phyloP scores from a whole-genome alignment of 2,888 invertebrate genomes.

The Sepiola atlantica region DNA sequence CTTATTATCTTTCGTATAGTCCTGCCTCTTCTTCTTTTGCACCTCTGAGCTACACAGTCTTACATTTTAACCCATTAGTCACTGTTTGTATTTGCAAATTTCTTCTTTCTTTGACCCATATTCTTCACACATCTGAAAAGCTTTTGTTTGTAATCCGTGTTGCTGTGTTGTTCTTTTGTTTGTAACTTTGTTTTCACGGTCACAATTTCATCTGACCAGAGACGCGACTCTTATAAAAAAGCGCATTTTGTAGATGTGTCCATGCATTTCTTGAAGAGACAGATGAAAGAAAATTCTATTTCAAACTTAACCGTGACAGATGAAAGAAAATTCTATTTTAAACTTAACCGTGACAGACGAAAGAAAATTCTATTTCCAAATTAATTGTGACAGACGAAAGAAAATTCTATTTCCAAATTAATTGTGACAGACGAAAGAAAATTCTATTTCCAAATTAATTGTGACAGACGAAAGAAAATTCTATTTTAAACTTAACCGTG shows the following conservation, averaged over 20 bases:
- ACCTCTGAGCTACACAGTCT: too few relatives aligned
- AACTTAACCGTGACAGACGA: background rate
- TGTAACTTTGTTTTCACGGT: background rate
- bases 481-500: too few relatives aligned
- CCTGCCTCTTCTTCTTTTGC: too few relatives aligned
- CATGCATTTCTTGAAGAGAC: too few relatives aligned
- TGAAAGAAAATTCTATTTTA: background rate
- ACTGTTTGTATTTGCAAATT: background rate
- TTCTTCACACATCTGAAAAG: background rate
- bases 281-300: too few relatives aligned
- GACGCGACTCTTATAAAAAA: too few relatives aligned
- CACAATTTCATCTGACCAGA: background rate
- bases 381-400: too few relatives aligned
- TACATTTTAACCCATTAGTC: too few relatives aligned
- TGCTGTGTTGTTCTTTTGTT: background rate
- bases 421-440: background rate
- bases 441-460: background rate
- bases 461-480: background rate
- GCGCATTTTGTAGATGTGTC: too few relatives aligned
- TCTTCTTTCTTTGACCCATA: background rate
- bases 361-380: too few relatives aligned
- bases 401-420: background rate
- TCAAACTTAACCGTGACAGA: too few relatives aligned
- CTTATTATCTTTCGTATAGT: too few relatives aligned
- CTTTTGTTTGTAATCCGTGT: background rate